These are phyloP conservation scores for Mesochorus sp. DNA, from an alignment of 2,888 invertebrate genomes.

Conservation along the genomic window DNA sequence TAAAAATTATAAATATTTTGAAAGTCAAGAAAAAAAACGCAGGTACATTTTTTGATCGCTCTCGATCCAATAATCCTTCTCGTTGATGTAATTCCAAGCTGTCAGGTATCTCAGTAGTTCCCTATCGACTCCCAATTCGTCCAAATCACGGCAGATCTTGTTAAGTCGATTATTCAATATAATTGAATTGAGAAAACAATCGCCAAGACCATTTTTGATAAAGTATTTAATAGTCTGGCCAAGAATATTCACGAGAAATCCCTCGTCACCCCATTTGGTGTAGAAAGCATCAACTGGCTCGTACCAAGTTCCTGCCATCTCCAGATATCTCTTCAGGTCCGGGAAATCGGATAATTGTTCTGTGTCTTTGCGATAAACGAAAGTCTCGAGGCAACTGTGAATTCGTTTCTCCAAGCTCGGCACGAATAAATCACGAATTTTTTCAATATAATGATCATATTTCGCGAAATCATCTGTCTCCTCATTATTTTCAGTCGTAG, in stretches of 20 bases:
- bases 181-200: conserved; percentile 71
- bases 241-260: conserved; percentile 61
- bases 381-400: conserved; percentile 67
- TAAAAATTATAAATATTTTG: not conserved
- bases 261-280: conserved; percentile 42
- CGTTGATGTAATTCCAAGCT: conserved; percentile 68
- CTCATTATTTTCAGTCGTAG: not conserved
- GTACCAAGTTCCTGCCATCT: conserved; percentile 50
- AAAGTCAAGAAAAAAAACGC: not conserved
- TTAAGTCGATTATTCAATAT: conserved; percentile 70
- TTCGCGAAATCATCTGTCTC: conserved; percentile 55
- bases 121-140: conserved; percentile 65
- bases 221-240: conserved; percentile 65
- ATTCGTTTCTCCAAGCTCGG: conserved; percentile 71
- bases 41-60: conserved; percentile 30
- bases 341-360: conserved; percentile 48
- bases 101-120: conserved; percentile 65
- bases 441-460: conserved; percentile 68
- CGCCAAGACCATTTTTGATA: conserved; percentile 67
- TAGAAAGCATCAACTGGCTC: conserved; percentile 58
- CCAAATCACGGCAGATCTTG: conserved; percentile 69
- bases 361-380: conserved; percentile 63
- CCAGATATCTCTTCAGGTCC: conserved; percentile 65
- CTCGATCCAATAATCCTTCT: conserved; percentile 69
- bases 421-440: conserved; percentile 69